Evolutionary conservation across 2,797 vertebrate species (phyloP).

Genomic region (Semaprochilodus insignis): DNA sequence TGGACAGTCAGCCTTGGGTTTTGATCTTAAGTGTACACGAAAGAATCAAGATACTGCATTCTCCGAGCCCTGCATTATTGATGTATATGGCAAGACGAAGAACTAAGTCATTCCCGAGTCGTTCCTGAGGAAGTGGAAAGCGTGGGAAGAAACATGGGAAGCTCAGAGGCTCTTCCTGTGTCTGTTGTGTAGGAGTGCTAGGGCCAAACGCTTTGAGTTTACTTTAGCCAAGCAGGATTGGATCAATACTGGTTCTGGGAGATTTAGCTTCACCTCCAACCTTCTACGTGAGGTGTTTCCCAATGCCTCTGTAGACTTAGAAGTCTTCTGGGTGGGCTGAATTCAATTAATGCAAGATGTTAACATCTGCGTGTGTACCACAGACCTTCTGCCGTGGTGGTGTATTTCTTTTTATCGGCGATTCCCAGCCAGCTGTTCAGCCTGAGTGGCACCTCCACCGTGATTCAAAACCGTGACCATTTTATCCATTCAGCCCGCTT

Average conservation of each 20-base stretch:
- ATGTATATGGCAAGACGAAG: neutral
- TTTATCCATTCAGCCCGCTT: slow-evolving; percentile 55
- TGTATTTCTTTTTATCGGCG: slow-evolving; percentile 1
- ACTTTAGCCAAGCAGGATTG: slow-evolving; percentile 18
- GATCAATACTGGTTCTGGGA: slow-evolving; percentile 15
- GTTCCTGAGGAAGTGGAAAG: slow-evolving; percentile 29
- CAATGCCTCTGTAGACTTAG: neutral
- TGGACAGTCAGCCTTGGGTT: neutral
- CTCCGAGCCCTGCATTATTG: slow-evolving; percentile 6
- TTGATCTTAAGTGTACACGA: neutral
- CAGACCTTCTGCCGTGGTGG: slow-evolving; percentile 14
- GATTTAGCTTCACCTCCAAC: neutral
- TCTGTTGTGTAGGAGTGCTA: neutral
- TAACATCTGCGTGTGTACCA: slow-evolving; percentile 8
- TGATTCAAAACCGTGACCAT: neutral
- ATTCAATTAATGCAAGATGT: slow-evolving; percentile 28
- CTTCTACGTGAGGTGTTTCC: slow-evolving; percentile 10
- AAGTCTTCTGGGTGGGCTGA: slow-evolving; percentile 17
- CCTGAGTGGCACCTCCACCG: slow-evolving; percentile 13
- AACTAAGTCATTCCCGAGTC: neutral
- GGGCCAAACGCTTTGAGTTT: slow-evolving; percentile 10
- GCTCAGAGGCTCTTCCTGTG: neutral
- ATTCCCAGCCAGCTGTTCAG: slow-evolving; percentile 31
- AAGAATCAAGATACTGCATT: slow-evolving; percentile 26
- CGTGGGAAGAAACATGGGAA: slow-evolving; percentile 20